A percentile compares a stretch with the other conserved stretches of the same genome.
These are phyloP conservation scores for Taurulus bubalis DNA, from an alignment of 2,113 vertebrate genomes.

Conservation along the genomic window DNA sequence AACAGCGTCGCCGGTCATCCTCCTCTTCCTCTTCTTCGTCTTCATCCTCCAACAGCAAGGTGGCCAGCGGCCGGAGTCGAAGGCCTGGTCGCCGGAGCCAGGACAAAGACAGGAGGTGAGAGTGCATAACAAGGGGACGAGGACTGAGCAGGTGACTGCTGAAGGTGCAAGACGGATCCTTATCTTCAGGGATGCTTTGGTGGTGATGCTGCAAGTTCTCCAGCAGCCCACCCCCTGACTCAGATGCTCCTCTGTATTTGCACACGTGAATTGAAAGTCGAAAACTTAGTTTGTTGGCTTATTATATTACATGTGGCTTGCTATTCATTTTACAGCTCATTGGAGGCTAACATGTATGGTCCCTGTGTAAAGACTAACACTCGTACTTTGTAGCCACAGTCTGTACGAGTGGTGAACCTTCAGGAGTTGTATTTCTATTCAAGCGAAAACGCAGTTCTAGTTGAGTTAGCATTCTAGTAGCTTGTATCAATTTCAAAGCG, in stretches of 20 bases:
- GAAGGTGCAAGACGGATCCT: not conserved
- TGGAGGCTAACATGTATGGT: not conserved
- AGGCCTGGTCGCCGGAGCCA: constrained; percentile 88
- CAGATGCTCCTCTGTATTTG: not conserved
- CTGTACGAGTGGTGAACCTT: not conserved
- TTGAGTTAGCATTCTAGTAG: not conserved
- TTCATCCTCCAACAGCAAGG: constrained; percentile 90
- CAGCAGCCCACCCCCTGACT: not conserved
- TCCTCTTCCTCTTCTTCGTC: constrained; percentile 92
- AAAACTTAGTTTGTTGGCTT: not conserved
- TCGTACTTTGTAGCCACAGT: not conserved
- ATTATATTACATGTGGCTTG: not conserved
- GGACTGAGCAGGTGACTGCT: not conserved
- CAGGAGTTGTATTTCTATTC: not conserved
- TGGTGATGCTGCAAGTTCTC: not conserved
- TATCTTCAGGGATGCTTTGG: not conserved
- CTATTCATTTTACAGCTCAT: not conserved
- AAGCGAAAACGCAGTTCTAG: not conserved
- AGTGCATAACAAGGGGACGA: too few species aligned
- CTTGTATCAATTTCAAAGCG: not conserved
- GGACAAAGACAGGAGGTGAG: constrained; percentile 80
- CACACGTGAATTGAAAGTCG: not conserved
- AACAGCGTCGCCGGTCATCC: constrained; percentile 90
- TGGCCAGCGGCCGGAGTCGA: constrained; percentile 86
- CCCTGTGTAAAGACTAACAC: not conserved